Evolutionary conservation across 1,140 invertebrate species (phyloP), one percentile per base, ranked within the genome.

Genomic region (Drosophila equinoxialis): DNA sequence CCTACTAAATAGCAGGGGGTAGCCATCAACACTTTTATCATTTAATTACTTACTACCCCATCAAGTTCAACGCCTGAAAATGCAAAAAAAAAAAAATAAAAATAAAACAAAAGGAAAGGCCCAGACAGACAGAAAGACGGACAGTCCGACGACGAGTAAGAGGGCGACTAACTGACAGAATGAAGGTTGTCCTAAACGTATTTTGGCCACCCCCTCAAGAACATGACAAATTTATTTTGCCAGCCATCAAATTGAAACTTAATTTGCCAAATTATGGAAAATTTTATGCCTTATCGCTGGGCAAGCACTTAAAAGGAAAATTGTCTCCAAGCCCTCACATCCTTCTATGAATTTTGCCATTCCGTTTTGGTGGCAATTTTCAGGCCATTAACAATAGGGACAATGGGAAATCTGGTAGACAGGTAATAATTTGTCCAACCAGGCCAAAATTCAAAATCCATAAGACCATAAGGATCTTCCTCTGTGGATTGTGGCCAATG

Each of bases 201-300:
- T 26, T 45, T 64, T 35, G 11, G 62, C 54, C 33, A 14, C 41
- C 33, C 20, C 69, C 60, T 48, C 23, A 8, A 71, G 63, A 68
- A 48, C 70, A 59, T 68, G 42, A 74, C 72, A 41, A 70, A 79
- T 69, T 78, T 82, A 63, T 68, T 67, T 58, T 66, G 71, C 71
- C 65, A 42, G 54, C 61, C 58, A 39, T 60, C 67, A 85, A 85
- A 85, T 86, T 82, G 76, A 82, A 82, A 79, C 71, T 68, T 79
- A 79, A 86, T 86, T 86, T 82, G 51, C 23, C 66, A 79, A 82
- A 82, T 79, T 66, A 79, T 84, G 58, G 59, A 69, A 71, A 74
- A 80, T 77, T 84, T 80, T 65, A 80, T 71, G 73, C 60, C 68
- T 35, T 45, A 64, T 17, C 45, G 68, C 68, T 45, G 45, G 37